Evolutionary conservation across 2,797 vertebrate genomes (phyloP).

Genomic region (Amphiprion clarkii): DNA sequence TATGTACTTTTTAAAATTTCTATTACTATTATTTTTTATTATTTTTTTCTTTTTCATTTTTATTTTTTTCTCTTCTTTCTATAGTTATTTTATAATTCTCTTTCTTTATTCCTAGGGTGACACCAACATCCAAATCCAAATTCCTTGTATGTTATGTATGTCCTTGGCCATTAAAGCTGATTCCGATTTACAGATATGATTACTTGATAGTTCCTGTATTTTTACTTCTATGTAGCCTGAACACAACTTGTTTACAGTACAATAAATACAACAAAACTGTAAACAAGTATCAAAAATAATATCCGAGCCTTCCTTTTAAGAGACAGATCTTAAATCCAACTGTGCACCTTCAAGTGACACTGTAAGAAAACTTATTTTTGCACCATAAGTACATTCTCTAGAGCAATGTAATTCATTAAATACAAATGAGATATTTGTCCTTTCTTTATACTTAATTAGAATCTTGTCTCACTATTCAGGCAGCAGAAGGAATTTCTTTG

Average conservation of each 20-base stretch:
- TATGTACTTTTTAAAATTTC: no score
- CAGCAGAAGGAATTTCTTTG: constrained; percentile 17
- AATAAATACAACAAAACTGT: background rate
- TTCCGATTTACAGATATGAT: background rate
- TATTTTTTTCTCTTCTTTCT: no score
- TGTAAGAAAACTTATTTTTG: background rate
- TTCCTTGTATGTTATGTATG: no score
- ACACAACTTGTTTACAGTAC: background rate
- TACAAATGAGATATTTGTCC: background rate
- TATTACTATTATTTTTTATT: no score
- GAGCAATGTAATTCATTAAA: background rate
- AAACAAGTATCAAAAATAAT: background rate
- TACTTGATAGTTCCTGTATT: background rate
- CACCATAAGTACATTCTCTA: background rate
- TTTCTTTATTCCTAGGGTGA: no score
- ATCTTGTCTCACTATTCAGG: constrained; percentile 3
- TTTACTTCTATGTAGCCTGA: constrained; percentile 1
- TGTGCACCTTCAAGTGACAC: background rate
- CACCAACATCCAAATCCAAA: no score
- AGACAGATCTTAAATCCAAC: background rate
- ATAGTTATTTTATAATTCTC: no score
- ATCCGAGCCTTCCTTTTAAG: background rate
- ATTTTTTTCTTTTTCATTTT: no score
- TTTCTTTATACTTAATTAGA: background rate
- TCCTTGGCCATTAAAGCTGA: no score